Evolutionary conservation across 2,113 vertebrate species (phyloP).

Genomic region (Girardinichthys multiradiatus): DNA sequence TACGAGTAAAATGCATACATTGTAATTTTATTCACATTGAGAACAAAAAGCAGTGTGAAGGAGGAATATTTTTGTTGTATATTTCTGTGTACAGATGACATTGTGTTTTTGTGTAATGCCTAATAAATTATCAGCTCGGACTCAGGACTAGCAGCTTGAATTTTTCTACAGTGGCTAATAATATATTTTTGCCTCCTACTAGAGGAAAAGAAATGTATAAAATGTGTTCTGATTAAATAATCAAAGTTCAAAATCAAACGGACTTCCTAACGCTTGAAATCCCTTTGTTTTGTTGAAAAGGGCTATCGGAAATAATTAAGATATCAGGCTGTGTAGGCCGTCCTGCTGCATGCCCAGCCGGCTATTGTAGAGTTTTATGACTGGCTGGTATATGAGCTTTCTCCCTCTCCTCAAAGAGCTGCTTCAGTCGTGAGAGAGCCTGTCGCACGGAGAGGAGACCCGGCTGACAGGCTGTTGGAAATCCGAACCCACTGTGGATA

Average conservation of each 20-base stretch:
- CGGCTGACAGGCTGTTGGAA: constrained; percentile 54
- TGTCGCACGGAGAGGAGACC: constrained; percentile 86
- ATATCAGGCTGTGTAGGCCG: constrained; percentile 87
- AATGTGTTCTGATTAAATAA: background rate
- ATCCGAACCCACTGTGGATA: constrained; percentile 45
- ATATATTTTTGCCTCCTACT: background rate
- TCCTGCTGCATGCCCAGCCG: constrained; percentile 91
- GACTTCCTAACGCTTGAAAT: background rate
- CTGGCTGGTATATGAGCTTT: constrained; percentile 95
- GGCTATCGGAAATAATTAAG: constrained; percentile 91
- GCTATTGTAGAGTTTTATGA: constrained; percentile 99
- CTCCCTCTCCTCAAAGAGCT: constrained; percentile 91
- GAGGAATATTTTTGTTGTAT: constrained; percentile 67
- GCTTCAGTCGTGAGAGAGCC: constrained; percentile 90
- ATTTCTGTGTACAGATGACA: constrained; percentile 74
- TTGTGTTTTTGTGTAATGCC: constrained; percentile 71
- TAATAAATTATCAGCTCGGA: constrained; percentile 81
- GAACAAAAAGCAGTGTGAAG: constrained; percentile 45
- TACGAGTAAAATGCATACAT: constrained; percentile 54
- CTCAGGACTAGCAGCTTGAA: constrained; percentile 42
- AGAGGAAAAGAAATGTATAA: background rate
- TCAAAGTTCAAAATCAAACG: background rate
- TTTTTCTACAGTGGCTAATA: constrained; percentile 29
- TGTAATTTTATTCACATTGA: constrained; percentile 46
- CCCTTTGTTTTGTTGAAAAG: background rate